Conservation (phyloP, 2,797 vertebrate genomes). For the Acipenser oxyrinchus region DNA sequence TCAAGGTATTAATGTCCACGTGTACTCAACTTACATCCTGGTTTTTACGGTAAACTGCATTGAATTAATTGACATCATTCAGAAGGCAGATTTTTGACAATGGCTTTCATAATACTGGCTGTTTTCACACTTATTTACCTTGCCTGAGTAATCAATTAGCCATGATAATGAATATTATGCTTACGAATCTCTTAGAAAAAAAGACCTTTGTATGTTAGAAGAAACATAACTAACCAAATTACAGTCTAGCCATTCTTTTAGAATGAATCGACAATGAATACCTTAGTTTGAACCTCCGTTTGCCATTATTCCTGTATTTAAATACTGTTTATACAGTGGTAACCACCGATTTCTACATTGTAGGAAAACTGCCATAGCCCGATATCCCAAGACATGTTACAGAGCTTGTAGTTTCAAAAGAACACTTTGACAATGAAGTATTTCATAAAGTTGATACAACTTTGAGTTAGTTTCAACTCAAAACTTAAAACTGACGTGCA, state of each 20-base stretch:
- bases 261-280: constrained; percentile 49
- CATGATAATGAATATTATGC: constrained; percentile 41
- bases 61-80: constrained; percentile 60
- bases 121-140: constrained; percentile 45
- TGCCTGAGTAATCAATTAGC: constrained; percentile 63
- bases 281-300: constrained; percentile 28
- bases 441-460: constrained; percentile 32
- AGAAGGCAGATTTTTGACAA: constrained; percentile 47
- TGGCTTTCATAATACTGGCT: constrained; percentile 59
- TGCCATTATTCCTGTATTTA: constrained; percentile 24
- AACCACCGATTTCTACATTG: constrained; percentile 52
- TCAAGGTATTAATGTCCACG: constrained; percentile 46
- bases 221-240: constrained; percentile 10
- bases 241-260: constrained; percentile 58
- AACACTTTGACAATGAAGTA: constrained; percentile 26
- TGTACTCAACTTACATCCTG: constrained; percentile 48
- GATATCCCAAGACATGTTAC: constrained; percentile 42
- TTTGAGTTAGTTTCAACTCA: constrained; percentile 35
- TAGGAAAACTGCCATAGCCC: constrained; percentile 33
- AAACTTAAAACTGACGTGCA: constrained; percentile 40
- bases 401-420: constrained; percentile 42
- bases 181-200: constrained; percentile 32
- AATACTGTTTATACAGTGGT: constrained; percentile 54
- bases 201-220: constrained; percentile 30
- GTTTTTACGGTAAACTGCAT: constrained; percentile 47